A percentile compares a stretch with the other conserved stretches of the same genome.
Conservation (phyloP, 2,888 invertebrate genomes). For the Rhingia campestris region DNA sequence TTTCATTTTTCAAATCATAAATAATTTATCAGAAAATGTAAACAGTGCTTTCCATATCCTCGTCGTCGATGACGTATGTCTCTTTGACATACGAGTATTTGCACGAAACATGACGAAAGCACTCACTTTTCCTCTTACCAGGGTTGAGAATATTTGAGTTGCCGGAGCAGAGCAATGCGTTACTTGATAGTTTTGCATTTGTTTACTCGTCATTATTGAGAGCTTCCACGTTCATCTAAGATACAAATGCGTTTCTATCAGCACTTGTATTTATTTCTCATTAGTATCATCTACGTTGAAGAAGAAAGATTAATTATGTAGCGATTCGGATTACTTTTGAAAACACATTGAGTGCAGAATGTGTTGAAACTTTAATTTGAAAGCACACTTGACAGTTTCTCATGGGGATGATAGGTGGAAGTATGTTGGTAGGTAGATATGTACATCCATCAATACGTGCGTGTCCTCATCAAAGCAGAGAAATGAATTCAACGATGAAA, state of each 20-base stretch:
- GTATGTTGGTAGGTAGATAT: too few relatives aligned
- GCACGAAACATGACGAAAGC: constrained; percentile 53
- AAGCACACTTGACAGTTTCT: not conserved
- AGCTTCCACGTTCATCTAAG: constrained; percentile 28
- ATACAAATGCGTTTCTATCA: not conserved
- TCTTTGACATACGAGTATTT: constrained; percentile 48
- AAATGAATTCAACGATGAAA: not conserved
- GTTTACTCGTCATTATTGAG: constrained; percentile 39
- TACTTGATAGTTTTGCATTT: constrained; percentile 30
- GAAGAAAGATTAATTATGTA: constrained; percentile 5
- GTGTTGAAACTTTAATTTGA: constrained; percentile 7
- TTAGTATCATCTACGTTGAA: not conserved
- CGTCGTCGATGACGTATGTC: constrained; percentile 43
- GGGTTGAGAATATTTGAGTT: not conserved
- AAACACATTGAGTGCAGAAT: not conserved
- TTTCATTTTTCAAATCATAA: constrained; percentile 64
- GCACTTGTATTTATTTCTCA: not conserved
- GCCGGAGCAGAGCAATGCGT: not conserved
- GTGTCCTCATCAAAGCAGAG: too few relatives aligned
- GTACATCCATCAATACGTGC: too few relatives aligned
- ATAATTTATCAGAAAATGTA: constrained; percentile 66
- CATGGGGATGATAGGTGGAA: too few relatives aligned
- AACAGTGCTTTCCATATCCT: constrained; percentile 44
- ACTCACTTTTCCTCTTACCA: constrained; percentile 36
- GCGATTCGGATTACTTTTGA: constrained; percentile 9